Percentiles rank a stretch among this genome's conserved stretches.
Evolutionary conservation across 2,113 vertebrate genomes (phyloP).

Genomic region (Sylvilagus bachmani): DNA sequence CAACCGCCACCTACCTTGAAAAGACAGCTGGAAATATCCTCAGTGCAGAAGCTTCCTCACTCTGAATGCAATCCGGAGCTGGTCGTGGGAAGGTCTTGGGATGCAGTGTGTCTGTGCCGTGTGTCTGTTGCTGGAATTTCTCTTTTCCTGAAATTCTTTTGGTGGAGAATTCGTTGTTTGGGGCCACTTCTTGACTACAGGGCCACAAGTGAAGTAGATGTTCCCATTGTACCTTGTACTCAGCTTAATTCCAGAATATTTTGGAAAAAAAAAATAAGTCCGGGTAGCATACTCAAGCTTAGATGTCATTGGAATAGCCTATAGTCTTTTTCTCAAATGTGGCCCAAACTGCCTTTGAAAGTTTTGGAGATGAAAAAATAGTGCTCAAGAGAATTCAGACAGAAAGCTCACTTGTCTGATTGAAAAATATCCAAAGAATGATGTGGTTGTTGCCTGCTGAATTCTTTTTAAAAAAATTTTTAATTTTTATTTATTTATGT

Average conservation of each 20-base stretch:
- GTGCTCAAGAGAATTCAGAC: conserved; percentile 48
- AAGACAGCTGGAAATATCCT: not conserved
- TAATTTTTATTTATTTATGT: too few species aligned
- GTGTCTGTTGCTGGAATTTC: conserved; percentile 20
- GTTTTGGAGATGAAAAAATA: conserved; percentile 30
- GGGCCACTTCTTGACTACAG: conserved; percentile 4
- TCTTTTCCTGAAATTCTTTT: conserved; percentile 2
- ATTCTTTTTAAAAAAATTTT: too few species aligned
- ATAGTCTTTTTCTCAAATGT: conserved; percentile 40
- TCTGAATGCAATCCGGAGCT: not conserved
- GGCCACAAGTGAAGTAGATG: not conserved
- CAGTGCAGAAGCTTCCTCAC: not conserved
- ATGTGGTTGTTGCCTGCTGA: not conserved
- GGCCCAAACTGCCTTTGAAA: conserved; percentile 57
- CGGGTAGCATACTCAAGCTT: not conserved
- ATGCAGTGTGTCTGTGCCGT: not conserved
- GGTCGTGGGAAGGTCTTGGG: not conserved
- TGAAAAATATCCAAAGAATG: not conserved
- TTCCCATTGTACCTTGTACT: not conserved
- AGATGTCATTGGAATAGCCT: conserved; percentile 47
- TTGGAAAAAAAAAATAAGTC: conserved; percentile 7
- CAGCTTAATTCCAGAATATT: conserved; percentile 41
- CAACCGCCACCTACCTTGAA: not conserved
- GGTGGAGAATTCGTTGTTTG: not conserved
- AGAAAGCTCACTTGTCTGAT: conserved; percentile 1